These are phyloP conservation scores for Teinopalpus imperialis DNA, from an alignment of 2,888 invertebrate genomes.

Conservation along the genomic window DNA sequence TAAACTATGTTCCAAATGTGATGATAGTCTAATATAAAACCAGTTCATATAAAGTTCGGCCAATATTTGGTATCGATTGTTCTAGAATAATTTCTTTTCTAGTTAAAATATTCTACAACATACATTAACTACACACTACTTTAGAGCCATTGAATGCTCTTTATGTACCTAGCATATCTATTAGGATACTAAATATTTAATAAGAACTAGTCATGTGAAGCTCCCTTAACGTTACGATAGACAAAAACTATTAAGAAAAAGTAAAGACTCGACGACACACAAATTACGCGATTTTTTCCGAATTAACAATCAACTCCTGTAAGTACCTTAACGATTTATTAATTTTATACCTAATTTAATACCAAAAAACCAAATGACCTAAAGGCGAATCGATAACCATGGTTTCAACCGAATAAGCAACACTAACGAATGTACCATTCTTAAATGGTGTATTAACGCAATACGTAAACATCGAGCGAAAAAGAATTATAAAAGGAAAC, in stretches of 20 bases:
- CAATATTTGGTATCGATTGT: slow-evolving; percentile 60
- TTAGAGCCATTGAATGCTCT: not conserved
- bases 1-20: slow-evolving; percentile 35
- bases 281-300: slow-evolving; percentile 33
- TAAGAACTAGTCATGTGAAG: slow-evolving; percentile 31
- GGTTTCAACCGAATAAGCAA: too few relatives aligned
- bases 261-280: slow-evolving; percentile 1
- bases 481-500: not conserved
- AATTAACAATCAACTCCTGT: slow-evolving; percentile 49
- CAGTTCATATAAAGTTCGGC: slow-evolving; percentile 48
- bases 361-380: slow-evolving; percentile 35
- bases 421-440: too few relatives aligned
- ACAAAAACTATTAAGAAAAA: slow-evolving; percentile 1
- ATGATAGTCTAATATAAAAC: slow-evolving; percentile 38
- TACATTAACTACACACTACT: slow-evolving; percentile 1
- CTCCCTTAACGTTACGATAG: slow-evolving; percentile 16
- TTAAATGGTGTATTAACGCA: too few relatives aligned
- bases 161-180: not conserved
- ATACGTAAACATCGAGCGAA: slow-evolving; percentile 1
- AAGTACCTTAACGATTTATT: slow-evolving; percentile 48
- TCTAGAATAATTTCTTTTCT: slow-evolving; percentile 29
- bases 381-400: slow-evolving; percentile 30
- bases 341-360: slow-evolving; percentile 34
- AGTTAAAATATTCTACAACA: slow-evolving; percentile 1
- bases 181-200: slow-evolving; percentile 25